Percentiles rank a stretch among this genome's conserved stretches.
phyloP scores from a whole-genome alignment of 2,797 vertebrate genomes.

The Xiphorhynchus erythropygius region DNA sequence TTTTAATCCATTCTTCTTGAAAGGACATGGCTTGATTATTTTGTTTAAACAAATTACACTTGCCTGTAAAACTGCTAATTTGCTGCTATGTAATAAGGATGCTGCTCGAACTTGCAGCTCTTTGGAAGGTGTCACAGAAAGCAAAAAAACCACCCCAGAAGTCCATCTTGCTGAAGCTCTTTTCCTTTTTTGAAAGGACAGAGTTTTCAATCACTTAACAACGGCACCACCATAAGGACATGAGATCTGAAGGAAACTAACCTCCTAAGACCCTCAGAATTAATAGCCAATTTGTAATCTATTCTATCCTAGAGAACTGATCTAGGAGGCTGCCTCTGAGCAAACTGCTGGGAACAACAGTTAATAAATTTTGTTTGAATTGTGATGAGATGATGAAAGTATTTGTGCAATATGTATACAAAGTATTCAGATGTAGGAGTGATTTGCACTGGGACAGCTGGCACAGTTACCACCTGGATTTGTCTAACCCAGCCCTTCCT shows the following conservation, averaged over 20 bases:
- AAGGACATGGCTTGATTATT: neutral
- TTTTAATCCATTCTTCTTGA: neutral
- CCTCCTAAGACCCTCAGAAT: neutral
- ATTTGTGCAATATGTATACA: neutral
- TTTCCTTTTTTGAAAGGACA: neutral
- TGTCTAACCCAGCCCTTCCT: neutral
- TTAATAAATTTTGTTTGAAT: neutral
- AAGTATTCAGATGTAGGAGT: neutral
- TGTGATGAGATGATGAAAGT: neutral
- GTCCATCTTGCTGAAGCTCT: neutral
- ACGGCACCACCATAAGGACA: neutral
- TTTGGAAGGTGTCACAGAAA: neutral
- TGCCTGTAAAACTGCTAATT: neutral
- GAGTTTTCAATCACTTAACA: neutral
- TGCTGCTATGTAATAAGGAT: neutral
- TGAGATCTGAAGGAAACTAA: neutral
- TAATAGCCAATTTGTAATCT: neutral
- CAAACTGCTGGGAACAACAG: neutral
- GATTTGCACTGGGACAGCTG: neutral
- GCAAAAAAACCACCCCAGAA: neutral
- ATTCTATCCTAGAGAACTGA: neutral
- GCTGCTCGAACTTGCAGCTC: neutral
- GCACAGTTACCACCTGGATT: neutral
- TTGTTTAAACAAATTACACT: neutral
- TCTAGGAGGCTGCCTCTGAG: neutral